These are phyloP conservation scores for Drosophila arizonae DNA, from an alignment of 1,140 invertebrate genomes.

Conservation along the genomic window DNA sequence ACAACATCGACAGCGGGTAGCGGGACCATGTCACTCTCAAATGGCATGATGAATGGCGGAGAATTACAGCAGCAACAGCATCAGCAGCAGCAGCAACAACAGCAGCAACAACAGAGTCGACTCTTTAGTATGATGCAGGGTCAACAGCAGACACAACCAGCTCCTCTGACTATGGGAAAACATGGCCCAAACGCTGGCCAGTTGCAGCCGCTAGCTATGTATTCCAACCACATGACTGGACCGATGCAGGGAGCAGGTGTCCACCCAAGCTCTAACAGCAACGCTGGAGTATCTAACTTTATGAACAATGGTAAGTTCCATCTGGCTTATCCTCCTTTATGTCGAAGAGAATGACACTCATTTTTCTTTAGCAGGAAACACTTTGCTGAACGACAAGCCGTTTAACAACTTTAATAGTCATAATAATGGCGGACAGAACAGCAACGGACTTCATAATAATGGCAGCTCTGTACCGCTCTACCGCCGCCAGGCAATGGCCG, in stretches of 20 bases:
- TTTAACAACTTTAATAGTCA: slow-evolving; percentile 59
- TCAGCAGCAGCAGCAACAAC: slow-evolving; percentile 30
- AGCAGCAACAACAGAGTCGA: slow-evolving; percentile 63
- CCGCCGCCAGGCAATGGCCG: slow-evolving; percentile 82
- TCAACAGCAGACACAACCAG: slow-evolving; percentile 53
- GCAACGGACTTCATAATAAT: slow-evolving; percentile 59
- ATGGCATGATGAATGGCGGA: slow-evolving; percentile 56
- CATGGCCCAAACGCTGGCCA: slow-evolving; percentile 29
- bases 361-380: slow-evolving; percentile 36
- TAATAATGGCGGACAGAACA: slow-evolving; percentile 41
- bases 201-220: slow-evolving; percentile 38
- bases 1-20: slow-evolving; percentile 18
- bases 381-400: slow-evolving; percentile 62
- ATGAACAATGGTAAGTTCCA: slow-evolving; percentile 65
- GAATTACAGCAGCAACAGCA: slow-evolving; percentile 39
- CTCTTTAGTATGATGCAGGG: slow-evolving; percentile 70
- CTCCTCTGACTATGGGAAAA: slow-evolving; percentile 24
- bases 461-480: slow-evolving; percentile 83
- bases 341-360: background rate
- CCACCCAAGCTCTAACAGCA: slow-evolving; percentile 45
- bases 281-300: slow-evolving; percentile 43
- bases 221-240: slow-evolving; percentile 54
- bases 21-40: slow-evolving; percentile 36
- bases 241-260: slow-evolving; percentile 40
- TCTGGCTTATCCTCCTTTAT: background rate